phyloP scores from a whole-genome alignment of 2,888 invertebrate species.

The Cremastobaeus sp. region DNA sequence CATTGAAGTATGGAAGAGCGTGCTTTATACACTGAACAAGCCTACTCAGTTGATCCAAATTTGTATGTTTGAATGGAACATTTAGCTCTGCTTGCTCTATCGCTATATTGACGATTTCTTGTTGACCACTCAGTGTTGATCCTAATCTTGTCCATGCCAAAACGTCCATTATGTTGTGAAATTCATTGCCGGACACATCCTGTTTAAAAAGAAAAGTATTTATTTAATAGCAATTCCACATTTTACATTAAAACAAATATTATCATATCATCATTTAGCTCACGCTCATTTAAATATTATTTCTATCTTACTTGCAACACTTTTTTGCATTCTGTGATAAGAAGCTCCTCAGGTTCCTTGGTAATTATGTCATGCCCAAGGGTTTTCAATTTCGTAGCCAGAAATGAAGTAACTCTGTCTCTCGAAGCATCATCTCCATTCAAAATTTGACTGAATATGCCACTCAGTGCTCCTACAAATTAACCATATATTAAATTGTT shows the following conservation, averaged over 20 bases:
- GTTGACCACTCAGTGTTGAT: conserved; percentile 89
- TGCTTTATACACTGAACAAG: conserved; percentile 92
- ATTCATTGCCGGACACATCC: conserved; percentile 95
- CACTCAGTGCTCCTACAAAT: conserved; percentile 81
- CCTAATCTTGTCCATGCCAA: conserved; percentile 89
- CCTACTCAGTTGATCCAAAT: conserved; percentile 82
- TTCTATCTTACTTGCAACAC: conserved; percentile 83
- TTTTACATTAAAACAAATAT: not conserved
- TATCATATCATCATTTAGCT: too few species aligned
- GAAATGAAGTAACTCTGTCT: conserved; percentile 92
- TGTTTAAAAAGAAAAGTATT: conserved; percentile 70
- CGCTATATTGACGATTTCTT: conserved; percentile 91
- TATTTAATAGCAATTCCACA: not conserved
- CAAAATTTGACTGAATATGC: conserved; percentile 85
- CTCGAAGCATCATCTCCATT: conserved; percentile 87
- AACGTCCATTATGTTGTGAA: conserved; percentile 92
- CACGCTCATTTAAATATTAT: conserved; percentile 17
- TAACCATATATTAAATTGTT: not conserved
- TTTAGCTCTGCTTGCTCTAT: conserved; percentile 92
- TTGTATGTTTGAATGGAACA: conserved; percentile 85
- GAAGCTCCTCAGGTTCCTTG: conserved; percentile 90
- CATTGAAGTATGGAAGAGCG: conserved; percentile 92
- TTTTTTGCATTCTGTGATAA: conserved; percentile 91
- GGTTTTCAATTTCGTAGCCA: conserved; percentile 89
- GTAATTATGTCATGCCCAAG: conserved; percentile 88